Evolutionary conservation across 2,113 vertebrate genomes (phyloP).

Genomic region (Actenoides hombroni): DNA sequence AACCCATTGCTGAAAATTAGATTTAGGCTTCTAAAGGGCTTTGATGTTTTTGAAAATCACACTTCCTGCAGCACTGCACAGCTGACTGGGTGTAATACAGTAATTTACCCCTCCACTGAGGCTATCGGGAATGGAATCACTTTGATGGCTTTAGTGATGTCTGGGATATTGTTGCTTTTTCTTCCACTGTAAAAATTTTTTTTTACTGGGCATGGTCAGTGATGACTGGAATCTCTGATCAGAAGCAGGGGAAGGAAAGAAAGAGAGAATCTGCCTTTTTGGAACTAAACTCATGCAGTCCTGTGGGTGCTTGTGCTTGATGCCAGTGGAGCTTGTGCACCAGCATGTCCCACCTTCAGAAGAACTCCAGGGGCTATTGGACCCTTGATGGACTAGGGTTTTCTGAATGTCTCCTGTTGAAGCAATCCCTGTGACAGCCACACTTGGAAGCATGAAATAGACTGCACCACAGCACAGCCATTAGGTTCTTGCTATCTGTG

Average conservation of each 20-base stretch:
- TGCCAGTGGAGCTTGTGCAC: not conserved
- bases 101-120: not conserved
- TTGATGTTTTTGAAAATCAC: conserved; percentile 42
- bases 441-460: not conserved
- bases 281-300: not conserved
- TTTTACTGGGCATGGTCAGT: not conserved
- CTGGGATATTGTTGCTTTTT: not conserved
- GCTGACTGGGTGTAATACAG: not conserved
- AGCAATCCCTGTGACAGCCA: not conserved
- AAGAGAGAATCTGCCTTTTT: not conserved
- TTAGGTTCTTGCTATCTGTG: not conserved
- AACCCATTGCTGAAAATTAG: conserved; percentile 40
- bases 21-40: conserved; percentile 40
- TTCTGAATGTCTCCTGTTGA: not conserved
- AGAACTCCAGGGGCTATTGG: not conserved
- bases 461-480: not conserved
- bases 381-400: rapidly evolving
- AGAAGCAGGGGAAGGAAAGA: not conserved
- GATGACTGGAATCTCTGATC: not conserved
- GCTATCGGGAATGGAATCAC: not conserved
- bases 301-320: not conserved
- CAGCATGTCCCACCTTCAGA: not conserved
- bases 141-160: not conserved
- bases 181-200: not conserved
- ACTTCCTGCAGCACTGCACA: conserved; percentile 23